These are phyloP conservation scores for Kuschelorhynchus macadamiae DNA, from an alignment of 2,888 invertebrate genomes.

Conservation along the genomic window DNA sequence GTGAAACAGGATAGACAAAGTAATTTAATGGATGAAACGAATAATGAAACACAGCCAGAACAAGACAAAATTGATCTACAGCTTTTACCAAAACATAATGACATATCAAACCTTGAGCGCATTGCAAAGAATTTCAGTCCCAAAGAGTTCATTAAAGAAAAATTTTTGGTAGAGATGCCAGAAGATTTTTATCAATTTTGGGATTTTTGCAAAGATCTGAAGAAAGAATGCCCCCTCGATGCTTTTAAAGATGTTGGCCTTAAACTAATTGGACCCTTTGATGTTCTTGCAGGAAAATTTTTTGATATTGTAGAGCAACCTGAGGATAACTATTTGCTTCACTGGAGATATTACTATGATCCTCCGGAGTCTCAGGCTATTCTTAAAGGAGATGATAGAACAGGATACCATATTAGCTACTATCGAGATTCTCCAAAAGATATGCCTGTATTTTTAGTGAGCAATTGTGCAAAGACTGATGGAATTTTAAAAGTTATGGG, in stretches of 20 bases:
- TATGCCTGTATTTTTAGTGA: conserved; percentile 82
- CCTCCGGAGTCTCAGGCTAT: conserved; percentile 95
- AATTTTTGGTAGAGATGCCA: conserved; percentile 90
- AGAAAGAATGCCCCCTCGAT: conserved; percentile 73
- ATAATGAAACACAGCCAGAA: not conserved
- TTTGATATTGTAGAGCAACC: conserved; percentile 66
- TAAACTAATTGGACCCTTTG: conserved; percentile 89
- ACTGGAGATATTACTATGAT: conserved; percentile 95
- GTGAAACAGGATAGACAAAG: not conserved
- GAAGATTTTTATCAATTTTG: conserved; percentile 90
- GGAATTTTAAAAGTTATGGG: conserved; percentile 81
- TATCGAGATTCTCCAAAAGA: conserved; percentile 87
- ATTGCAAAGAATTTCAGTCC: conserved; percentile 21
- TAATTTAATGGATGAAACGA: not conserved
- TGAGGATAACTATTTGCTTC: conserved; percentile 75
- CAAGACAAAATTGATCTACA: not conserved
- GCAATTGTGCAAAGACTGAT: conserved; percentile 79
- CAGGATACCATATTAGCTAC: conserved; percentile 90
- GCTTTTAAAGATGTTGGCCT: conserved; percentile 79
- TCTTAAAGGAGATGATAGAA: conserved; percentile 77
- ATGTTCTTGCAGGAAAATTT: conserved; percentile 80
- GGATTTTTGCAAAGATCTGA: conserved; percentile 78
- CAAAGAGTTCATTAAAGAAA: conserved; percentile 75
- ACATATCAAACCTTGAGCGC: not conserved
- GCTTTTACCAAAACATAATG: not conserved